A percentile compares a stretch with the other conserved stretches of the same genome.
Evolutionary conservation across 2,888 invertebrate species (phyloP).

Genomic region (Ischnura elegans): DNA sequence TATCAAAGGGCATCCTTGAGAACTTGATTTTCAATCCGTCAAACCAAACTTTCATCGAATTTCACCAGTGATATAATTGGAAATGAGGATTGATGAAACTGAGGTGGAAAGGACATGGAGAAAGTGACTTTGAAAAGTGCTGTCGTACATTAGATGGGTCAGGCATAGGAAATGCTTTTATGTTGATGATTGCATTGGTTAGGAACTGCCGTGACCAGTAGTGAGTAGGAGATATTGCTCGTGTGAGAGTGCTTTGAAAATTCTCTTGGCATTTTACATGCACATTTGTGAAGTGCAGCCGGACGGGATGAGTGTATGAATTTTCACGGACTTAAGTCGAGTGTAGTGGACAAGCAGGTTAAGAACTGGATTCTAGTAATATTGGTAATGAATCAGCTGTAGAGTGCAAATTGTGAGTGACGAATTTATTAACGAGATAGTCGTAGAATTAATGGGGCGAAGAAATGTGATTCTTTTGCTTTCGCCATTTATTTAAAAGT

Average conservation of each 20-base stretch:
- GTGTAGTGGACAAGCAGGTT: too few relatives aligned
- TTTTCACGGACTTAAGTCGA: not conserved
- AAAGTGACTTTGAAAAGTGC: not conserved
- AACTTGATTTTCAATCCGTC: constrained; percentile 56
- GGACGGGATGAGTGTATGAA: not conserved
- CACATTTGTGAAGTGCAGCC: not conserved
- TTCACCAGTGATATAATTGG: not conserved
- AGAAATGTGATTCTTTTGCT: too few relatives aligned
- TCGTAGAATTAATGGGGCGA: too few relatives aligned
- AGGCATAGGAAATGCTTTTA: not conserved
- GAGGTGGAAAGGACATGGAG: not conserved
- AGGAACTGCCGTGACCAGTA: not conserved
- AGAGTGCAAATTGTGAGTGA: too few relatives aligned
- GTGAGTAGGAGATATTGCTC: not conserved
- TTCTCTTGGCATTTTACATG: not conserved
- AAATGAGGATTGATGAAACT: not conserved
- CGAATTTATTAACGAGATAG: too few relatives aligned
- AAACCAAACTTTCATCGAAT: not conserved
- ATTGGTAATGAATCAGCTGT: too few relatives aligned
- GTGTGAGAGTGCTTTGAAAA: too few relatives aligned
- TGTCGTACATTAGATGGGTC: constrained; percentile 8
- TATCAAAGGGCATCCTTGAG: too few relatives aligned
- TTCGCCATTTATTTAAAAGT: too few relatives aligned
- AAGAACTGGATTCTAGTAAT: too few relatives aligned
- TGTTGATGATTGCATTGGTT: not conserved